phyloP scores from a whole-genome alignment of 2,888 invertebrate species.

The Lycaena phlaeas region DNA sequence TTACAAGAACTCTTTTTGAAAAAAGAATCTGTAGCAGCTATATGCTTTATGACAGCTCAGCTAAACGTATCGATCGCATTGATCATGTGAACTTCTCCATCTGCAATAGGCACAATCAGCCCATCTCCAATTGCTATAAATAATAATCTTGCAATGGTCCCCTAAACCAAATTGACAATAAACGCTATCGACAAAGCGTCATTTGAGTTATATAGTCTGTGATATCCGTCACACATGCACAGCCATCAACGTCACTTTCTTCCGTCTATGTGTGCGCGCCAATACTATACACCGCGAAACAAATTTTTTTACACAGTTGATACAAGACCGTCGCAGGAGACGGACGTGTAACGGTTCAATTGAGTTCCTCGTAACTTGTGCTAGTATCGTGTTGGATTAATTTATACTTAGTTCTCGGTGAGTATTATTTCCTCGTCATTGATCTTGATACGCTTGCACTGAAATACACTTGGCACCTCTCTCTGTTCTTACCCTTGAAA shows the following conservation, averaged over 20 bases:
- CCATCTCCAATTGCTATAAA: background rate
- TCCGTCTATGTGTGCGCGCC: slow-evolving; percentile 30
- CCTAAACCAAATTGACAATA: slow-evolving; percentile 22
- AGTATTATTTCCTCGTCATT: slow-evolving; percentile 35
- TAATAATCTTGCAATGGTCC: slow-evolving; percentile 2
- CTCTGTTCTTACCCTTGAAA: slow-evolving; percentile 42
- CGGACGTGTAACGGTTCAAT: slow-evolving; percentile 29
- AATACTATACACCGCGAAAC: slow-evolving; percentile 32
- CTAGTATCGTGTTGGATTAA: slow-evolving; percentile 47
- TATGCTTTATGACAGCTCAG: background rate
- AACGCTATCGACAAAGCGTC: slow-evolving; percentile 31
- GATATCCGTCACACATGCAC: slow-evolving; percentile 26
- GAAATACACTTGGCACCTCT: slow-evolving; percentile 60
- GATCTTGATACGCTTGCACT: slow-evolving; percentile 39
- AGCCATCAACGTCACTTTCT: slow-evolving; percentile 37
- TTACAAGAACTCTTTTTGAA: background rate
- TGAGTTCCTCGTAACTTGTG: slow-evolving; percentile 30
- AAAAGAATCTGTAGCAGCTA: background rate
- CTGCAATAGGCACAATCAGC: background rate
- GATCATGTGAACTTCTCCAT: background rate
- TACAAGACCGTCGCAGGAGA: slow-evolving; percentile 31
- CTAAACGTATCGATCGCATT: background rate
- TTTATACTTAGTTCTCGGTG: slow-evolving; percentile 39
- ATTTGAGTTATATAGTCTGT: slow-evolving; percentile 23
- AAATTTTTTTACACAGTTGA: slow-evolving; percentile 40